Conservation (phyloP, 2,797 vertebrate species). For the Tympanoctomys barrerae region DNA sequence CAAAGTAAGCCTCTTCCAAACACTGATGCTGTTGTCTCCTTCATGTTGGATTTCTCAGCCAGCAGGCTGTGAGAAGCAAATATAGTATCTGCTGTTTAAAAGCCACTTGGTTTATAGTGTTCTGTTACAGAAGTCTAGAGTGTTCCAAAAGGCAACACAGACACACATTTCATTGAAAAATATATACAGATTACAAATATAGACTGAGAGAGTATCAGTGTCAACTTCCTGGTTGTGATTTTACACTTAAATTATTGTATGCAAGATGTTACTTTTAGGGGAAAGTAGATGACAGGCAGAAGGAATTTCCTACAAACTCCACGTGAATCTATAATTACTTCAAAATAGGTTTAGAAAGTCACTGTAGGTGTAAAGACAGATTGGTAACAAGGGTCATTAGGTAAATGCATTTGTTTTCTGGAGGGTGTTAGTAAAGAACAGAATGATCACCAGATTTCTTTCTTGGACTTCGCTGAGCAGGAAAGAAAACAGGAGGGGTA, state of each 20-base stretch:
- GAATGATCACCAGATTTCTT: background rate
- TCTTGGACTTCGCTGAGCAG: background rate
- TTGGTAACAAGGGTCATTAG: accelerated
- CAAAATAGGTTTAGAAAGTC: background rate
- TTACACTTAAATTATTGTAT: background rate
- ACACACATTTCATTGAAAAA: constrained; percentile 41
- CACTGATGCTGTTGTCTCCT: background rate
- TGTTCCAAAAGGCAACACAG: background rate
- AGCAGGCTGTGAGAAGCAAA: background rate
- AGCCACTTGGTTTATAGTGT: background rate
- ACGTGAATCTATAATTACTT: background rate
- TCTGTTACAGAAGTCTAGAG: background rate
- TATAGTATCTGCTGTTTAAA: background rate
- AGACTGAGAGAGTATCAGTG: background rate
- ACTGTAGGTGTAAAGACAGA: background rate
- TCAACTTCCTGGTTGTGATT: background rate
- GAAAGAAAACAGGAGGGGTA: background rate
- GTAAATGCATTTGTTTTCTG: background rate
- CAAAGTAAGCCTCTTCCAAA: background rate
- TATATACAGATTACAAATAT: constrained; percentile 41
- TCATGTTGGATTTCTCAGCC: background rate
- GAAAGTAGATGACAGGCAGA: background rate
- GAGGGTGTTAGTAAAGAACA: background rate
- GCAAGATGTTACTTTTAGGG: background rate
- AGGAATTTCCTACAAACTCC: background rate